These are phyloP conservation scores for Ptychobarbus kaznakovi DNA, from an alignment of 2,797 vertebrate genomes.

Conservation along the genomic window DNA sequence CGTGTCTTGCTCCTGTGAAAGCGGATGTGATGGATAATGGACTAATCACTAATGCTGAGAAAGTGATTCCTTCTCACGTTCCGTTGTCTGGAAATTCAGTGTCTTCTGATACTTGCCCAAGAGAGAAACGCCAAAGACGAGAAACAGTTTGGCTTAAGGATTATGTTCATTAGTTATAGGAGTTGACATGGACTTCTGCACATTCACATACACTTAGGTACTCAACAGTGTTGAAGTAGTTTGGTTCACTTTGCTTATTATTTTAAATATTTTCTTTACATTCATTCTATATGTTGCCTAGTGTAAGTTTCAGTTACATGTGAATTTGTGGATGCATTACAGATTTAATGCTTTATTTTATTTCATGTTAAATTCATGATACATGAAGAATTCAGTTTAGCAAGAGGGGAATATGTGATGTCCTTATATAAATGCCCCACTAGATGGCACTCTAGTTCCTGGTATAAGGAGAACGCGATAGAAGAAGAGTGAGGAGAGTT, in stretches of 20 bases:
- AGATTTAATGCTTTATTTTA: too few species aligned
- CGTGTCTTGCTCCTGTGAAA: not conserved
- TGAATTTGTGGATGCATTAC: too few species aligned
- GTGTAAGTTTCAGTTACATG: too few species aligned
- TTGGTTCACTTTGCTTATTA: not conserved
- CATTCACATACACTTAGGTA: not conserved
- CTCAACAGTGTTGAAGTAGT: not conserved
- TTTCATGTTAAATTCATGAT: too few species aligned
- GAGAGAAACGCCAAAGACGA: not conserved
- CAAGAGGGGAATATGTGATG: too few species aligned
- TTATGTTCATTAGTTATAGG: not conserved
- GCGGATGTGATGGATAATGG: not conserved
- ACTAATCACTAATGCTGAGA: not conserved
- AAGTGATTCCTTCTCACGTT: not conserved
- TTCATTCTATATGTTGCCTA: too few species aligned
- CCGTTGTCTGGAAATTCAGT: not conserved
- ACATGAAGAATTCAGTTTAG: too few species aligned
- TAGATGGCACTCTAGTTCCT: too few species aligned
- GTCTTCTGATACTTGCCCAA: not conserved
- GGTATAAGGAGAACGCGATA: too few species aligned
- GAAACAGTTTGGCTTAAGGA: not conserved
- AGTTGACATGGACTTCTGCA: not conserved
- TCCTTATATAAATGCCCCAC: too few species aligned
- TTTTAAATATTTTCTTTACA: too few species aligned
- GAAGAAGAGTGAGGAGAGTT: too few species aligned